Evolutionary conservation across 2,113 vertebrate genomes (phyloP), one percentile per base, ranked within the genome.

Genomic region (Melanerpes aurifrons): DNA sequence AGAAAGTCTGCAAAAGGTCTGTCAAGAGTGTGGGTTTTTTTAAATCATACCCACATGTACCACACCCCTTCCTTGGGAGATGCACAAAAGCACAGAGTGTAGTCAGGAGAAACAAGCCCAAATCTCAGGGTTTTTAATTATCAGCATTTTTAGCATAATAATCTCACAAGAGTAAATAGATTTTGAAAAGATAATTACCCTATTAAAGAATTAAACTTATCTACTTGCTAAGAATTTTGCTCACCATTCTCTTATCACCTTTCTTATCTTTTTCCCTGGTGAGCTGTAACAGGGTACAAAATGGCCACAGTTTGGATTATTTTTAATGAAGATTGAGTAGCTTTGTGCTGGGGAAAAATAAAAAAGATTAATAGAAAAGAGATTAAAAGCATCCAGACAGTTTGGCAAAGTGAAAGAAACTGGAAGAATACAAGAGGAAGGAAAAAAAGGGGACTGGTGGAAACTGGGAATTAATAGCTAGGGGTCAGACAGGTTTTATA

Each of bases 221-320:
- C 4, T 21, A 59, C 43, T 43, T 58, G 15, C 4, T n/a, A 28
- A 80, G 59, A 59, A 28, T 74, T 93, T 61, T 88, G 95, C 92
- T 93, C 45, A 95, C 94, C 92, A 93, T 96, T 90, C 25, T 95
- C 15, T 70, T 87, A 43, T 25, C 21, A 43, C 5, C 1, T 21
- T 47, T 86, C 28, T 56, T 67, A 26, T 63, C 7, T 63, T 29
- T 70, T 72, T 37, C n/a, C 21, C 16, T 88, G 43, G 31, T 74
- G 62, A 87, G 31, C 11, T 61, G 47, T 29, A 61, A n/a, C 35
- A 68, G 32, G 31, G 6, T 15, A 31, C 8, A 75, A 67, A 81
- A 32, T 2, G 3, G 19, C 22, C 31, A 15, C 28, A 12, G 47
- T 61, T 74, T 43, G 43, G 43, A 6, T 43, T 43, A 86, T 47